Base-by-base conservation (phyloP, 2,797 vertebrate genomes). In the Manis crassicaudata region DNA sequence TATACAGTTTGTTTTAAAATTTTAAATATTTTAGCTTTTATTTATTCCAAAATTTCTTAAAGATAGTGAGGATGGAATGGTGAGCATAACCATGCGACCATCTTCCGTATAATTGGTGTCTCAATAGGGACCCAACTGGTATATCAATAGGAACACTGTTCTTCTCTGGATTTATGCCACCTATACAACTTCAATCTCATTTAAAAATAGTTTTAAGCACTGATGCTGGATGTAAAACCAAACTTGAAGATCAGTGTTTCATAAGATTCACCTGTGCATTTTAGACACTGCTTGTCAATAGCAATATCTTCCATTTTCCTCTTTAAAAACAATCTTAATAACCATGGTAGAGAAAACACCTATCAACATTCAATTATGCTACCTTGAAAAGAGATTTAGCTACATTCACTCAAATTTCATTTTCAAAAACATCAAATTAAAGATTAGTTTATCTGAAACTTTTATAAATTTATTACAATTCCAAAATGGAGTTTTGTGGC, bases 101-200 rank as follows among this genome's bases (percentile, higher is more conserved):
- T 88, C 80, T 96, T 97, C 62, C 79, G 25, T 89, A 95, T 62
- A 92, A 88, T 91, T 87, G 92, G 73, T 86, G 73, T 93, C 94
- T 90, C 92, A 96, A 93, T 54, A 95, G 96, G 67, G 92, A 43
- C 93, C 46, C 95, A 97, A 94, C 94, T 98, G 96, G 46, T 46
- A 9, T 46, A 94, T 83, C 89, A 96, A 88, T 43, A 94, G 95
- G 65, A 92, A 37, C 95, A 98, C 96, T 98, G 97, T 52, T 97
- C 68, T 93, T 76, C 92, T 93, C 97, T 97, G 97, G 88, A 88
- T 98, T 96, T 92, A 96, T 97, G 97, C 37, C 83, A 96, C 92
- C 96, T 98, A 94, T 95, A 96, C n/a, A 79, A 80, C 90, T 97
- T 97, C 95, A 97, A 97, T 88, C 83, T 1, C 37, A 86, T 96